Percentiles rank a stretch among this genome's conserved stretches.
Evolutionary conservation across 2,113 vertebrate genomes (phyloP).

Genomic region (Lophura nycthemera): DNA sequence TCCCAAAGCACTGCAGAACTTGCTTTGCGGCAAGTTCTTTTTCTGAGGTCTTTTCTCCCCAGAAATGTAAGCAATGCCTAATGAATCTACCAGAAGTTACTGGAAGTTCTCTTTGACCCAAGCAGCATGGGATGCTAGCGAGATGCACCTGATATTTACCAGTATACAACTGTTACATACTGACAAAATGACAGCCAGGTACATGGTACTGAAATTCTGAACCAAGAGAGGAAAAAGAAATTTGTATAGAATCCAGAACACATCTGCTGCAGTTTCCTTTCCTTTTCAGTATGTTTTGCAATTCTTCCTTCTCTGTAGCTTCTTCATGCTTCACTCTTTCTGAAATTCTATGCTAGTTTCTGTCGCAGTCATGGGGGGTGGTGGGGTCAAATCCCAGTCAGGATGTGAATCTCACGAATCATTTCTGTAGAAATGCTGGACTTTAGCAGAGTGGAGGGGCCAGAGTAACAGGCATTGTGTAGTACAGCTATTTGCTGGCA

Average conservation of each 20-base stretch:
- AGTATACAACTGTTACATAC: background rate
- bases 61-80: background rate
- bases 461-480: background rate
- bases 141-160: background rate
- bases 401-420: background rate
- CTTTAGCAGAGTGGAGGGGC: background rate
- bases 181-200: background rate
- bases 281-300: background rate
- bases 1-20: background rate
- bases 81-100: background rate
- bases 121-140: background rate
- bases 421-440: background rate
- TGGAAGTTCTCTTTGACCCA: background rate
- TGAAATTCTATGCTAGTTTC: background rate
- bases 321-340: background rate
- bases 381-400: background rate
- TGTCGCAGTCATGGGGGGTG: background rate
- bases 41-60: background rate
- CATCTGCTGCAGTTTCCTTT: background rate
- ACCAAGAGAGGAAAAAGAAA: background rate
- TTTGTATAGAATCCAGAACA: background rate
- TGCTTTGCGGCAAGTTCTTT: background rate
- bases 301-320: background rate
- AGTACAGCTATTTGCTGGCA: background rate
- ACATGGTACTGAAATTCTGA: background rate